A percentile compares a stretch with the other conserved stretches of the same genome.
These are phyloP conservation scores for Petrocephalus schoutedeni DNA, from an alignment of 2,797 vertebrate species.

Conservation along the genomic window DNA sequence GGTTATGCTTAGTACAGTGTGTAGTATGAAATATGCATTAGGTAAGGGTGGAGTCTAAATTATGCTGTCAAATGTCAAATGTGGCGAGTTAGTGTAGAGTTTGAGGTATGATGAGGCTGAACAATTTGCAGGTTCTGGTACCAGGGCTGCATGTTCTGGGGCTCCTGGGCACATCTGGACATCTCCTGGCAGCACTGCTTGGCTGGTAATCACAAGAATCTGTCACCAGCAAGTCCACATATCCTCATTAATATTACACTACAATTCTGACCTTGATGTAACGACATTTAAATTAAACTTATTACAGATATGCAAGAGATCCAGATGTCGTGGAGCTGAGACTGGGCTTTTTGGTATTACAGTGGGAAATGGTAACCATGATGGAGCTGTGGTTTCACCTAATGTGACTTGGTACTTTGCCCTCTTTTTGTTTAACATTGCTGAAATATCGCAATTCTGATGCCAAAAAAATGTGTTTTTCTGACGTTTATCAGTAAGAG, in stretches of 20 bases:
- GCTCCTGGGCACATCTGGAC: background rate
- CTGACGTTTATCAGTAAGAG: conserved; percentile 11
- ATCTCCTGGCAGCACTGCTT: background rate
- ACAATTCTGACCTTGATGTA: background rate
- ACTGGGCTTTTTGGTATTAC: background rate
- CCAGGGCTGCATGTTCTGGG: background rate
- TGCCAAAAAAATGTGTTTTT: conserved; percentile 18
- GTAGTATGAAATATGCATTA: background rate
- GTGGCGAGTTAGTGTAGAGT: background rate
- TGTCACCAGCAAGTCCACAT: background rate
- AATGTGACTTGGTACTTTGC: background rate
- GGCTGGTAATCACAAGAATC: background rate
- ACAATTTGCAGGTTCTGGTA: background rate
- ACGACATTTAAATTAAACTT: background rate
- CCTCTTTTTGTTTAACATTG: background rate
- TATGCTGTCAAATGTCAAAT: background rate
- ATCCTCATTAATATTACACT: background rate
- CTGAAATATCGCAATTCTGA: background rate
- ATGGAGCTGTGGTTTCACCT: background rate
- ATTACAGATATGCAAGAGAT: background rate
- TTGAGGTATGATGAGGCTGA: background rate
- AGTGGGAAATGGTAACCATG: background rate
- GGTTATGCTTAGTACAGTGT: background rate
- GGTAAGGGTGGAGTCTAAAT: background rate
- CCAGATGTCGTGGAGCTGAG: background rate